Conservation (phyloP, 2,113 vertebrate species). For the Meles meles region DNA sequence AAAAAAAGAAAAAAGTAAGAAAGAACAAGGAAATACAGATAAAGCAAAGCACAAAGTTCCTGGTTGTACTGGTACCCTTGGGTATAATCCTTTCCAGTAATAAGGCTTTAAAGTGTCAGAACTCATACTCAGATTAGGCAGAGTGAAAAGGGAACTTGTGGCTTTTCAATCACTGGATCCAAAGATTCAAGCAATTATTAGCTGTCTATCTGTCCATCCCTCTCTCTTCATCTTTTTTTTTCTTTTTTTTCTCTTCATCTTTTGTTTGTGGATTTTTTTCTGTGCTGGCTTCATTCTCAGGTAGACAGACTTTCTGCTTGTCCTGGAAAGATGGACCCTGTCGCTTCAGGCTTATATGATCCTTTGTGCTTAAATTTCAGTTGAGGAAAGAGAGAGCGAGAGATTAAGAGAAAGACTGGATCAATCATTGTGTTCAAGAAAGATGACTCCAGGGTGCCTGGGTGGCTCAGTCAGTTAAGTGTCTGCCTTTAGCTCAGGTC, state of each 20-base stretch:
- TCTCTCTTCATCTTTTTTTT: background rate
- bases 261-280: background rate
- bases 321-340: background rate
- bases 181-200: background rate
- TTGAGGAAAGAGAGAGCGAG: no score
- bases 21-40: background rate
- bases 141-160: background rate
- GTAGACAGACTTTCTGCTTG: background rate
- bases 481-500: no score
- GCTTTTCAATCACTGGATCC: background rate
- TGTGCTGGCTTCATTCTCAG: background rate
- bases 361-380: background rate
- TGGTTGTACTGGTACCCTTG: background rate
- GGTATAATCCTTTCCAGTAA: slow-evolving; percentile 10
- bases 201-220: background rate
- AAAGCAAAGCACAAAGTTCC: background rate
- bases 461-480: no score
- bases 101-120: background rate
- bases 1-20: background rate
- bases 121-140: background rate
- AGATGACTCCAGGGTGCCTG: background rate
- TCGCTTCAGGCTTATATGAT: background rate
- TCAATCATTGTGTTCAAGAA: background rate
- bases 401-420: no score
- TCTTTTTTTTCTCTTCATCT: background rate